Conservation (phyloP, 2,113 vertebrate genomes). For the Corythaeola cristata region DNA sequence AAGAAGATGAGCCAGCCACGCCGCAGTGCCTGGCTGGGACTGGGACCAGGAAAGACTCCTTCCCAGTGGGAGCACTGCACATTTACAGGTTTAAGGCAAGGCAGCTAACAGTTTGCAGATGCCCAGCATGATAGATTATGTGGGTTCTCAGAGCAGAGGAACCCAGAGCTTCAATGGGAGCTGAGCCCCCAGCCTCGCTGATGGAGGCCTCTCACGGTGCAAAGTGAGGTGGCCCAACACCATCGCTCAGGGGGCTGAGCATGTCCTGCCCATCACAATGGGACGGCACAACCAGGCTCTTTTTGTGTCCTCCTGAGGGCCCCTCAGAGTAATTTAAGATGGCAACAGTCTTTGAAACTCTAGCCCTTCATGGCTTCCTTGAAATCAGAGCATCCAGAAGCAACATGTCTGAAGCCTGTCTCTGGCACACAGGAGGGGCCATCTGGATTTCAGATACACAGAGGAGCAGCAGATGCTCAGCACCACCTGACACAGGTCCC, state of each 20-base stretch:
- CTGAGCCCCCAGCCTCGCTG: accelerated
- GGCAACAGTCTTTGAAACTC: not conserved
- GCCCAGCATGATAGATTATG: not conserved
- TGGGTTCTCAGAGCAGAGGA: not conserved
- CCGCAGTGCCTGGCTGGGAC: accelerated
- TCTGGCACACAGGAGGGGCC: not conserved
- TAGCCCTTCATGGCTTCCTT: not conserved
- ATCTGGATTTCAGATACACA: not conserved
- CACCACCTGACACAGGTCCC: not conserved
- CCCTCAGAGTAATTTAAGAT: not conserved
- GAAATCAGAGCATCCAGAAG: not conserved
- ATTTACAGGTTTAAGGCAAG: not conserved
- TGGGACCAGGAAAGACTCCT: not conserved
- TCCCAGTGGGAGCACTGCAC: not conserved
- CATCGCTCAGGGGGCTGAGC: not conserved
- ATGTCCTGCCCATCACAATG: accelerated
- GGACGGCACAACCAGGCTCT: not conserved
- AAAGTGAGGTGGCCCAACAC: not conserved
- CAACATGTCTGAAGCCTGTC: not conserved
- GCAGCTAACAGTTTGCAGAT: not conserved
- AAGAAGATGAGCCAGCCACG: not conserved
- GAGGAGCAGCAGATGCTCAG: not conserved
- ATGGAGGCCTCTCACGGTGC: not conserved
- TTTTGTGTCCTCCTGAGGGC: not conserved
- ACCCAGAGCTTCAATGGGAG: not conserved